Conservation (phyloP, 1,140 invertebrate genomes). For the Rhopalosiphum padi region DNA sequence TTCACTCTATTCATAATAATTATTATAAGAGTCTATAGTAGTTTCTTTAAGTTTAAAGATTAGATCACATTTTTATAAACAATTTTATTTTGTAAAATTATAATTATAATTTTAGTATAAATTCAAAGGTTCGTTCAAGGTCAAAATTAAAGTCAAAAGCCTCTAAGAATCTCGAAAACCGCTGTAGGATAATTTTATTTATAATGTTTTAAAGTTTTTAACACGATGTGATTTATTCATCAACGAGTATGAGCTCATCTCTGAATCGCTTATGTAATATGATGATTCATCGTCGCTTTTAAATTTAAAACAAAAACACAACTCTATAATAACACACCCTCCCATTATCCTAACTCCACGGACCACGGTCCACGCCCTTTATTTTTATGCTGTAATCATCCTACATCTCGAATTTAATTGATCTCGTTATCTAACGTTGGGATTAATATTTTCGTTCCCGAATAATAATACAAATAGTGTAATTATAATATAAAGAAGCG, state of each 20-base stretch:
- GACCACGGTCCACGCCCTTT: not conserved
- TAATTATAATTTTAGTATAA: not conserved
- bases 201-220: not conserved
- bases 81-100: not conserved
- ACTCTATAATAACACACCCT: not conserved
- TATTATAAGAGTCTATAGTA: not conserved
- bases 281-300: slow-evolving; percentile 9
- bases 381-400: not conserved
- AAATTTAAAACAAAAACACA: not conserved
- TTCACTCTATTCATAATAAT: not conserved
- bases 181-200: not conserved
- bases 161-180: not conserved
- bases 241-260: not conserved
- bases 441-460: not conserved
- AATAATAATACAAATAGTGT: slow-evolving; percentile 15
- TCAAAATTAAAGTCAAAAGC: not conserved
- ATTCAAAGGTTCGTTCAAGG: not conserved
- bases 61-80: not conserved
- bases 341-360: not conserved
- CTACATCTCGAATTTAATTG: not conserved
- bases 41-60: not conserved
- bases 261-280: not conserved
- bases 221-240: not conserved
- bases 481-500: not conserved
- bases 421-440: not conserved